Base-by-base conservation (phyloP, 2,113 vertebrate genomes). In the Notothenia coriiceps region DNA sequence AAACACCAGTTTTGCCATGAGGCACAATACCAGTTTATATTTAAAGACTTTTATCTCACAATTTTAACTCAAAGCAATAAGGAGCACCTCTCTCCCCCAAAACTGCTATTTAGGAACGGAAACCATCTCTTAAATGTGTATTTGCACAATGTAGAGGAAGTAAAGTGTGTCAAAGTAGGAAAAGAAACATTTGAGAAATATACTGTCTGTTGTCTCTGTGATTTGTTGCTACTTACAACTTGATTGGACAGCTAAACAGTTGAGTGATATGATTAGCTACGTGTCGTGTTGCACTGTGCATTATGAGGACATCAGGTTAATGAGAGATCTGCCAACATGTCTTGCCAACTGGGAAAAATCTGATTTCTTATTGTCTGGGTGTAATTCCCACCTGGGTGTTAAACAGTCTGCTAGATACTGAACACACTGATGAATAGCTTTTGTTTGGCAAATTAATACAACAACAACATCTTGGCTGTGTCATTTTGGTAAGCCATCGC, bases 371-470 rank as follows among this genome's bases (percentile, higher is more conserved):
- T 88, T 90, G 81, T 91, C 54, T 49, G 54, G 52, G 1, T 77
- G 18, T 71, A 67, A 88, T 86, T 84, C 80, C 65, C 88, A 88
- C 88, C 89, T 91, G 69, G 76, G 44, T 83, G 89, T 85, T 85
- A 74, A 88, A 77, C 71, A 89, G 60, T 66, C 83, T 70, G 75
- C 85, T 80, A 77, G 78, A 93, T 88, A 80, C 57, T 83, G 76
- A 84, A 89, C 90, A 74, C 85, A 74, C 65, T 82, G 89, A 93
- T 92, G 88, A 91, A 94, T 93, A 76, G 93, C 91, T 88, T 91
- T 93, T 92, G 91, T 90, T 90, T 90, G 79, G 55, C 64, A 90
- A 84, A 94, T 93, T 88, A 93, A 93, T 94, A 90, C 86, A 89
- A 87, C 87, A 86, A 86, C 83, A 81, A 83, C 77, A 80, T 91